phyloP scores from a whole-genome alignment of 2,113 vertebrate genomes.

The Porphyrio hochstetteri region DNA sequence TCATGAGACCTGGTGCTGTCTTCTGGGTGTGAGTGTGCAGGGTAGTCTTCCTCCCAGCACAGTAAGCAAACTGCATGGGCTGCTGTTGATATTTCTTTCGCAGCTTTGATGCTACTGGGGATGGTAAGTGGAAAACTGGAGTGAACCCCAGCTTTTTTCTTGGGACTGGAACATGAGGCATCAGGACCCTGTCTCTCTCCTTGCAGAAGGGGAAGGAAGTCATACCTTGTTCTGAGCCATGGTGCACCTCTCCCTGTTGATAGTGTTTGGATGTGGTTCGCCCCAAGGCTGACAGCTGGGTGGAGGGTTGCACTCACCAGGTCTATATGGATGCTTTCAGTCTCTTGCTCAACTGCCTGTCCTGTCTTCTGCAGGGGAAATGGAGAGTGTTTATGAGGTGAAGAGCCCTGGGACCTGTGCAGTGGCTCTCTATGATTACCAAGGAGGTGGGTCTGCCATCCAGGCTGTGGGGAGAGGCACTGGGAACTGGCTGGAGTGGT shows the following conservation, averaged over 20 bases:
- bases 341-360: neutral
- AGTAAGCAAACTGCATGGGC: neutral
- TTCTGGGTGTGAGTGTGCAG: neutral
- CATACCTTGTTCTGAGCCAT: neutral
- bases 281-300: neutral
- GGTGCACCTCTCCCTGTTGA: neutral
- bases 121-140: neutral
- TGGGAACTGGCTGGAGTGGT: neutral
- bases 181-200: neutral
- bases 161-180: neutral
- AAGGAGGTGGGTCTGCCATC: constrained; percentile 45
- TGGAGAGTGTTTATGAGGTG: neutral
- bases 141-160: neutral
- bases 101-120: neutral
- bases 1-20: neutral
- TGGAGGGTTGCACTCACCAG: neutral
- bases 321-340: neutral
- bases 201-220: neutral
- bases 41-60: neutral
- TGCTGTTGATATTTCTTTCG: accelerated
- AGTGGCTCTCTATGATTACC: constrained; percentile 56
- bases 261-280: neutral
- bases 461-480: neutral
- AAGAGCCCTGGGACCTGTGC: neutral
- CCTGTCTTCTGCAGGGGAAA: neutral